These are phyloP conservation scores for Hoplodrina ambigua DNA, from an alignment of 2,888 invertebrate species.

Conservation along the genomic window DNA sequence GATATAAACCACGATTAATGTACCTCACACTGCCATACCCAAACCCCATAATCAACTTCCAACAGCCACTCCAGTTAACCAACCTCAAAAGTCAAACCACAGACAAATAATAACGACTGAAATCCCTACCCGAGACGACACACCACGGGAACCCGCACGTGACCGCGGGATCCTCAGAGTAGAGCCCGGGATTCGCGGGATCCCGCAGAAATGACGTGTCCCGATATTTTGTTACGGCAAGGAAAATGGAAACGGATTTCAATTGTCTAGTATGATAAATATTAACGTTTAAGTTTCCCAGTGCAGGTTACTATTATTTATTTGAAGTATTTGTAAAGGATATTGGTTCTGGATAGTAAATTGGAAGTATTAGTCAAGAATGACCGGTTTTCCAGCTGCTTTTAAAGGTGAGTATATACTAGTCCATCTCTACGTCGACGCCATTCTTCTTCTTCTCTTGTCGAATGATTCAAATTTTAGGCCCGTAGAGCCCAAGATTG, in stretches of 20 bases:
- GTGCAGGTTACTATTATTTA: constrained; percentile 30
- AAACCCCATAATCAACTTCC: constrained; percentile 1
- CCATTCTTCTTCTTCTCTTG: no score
- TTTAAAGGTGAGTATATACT: no score
- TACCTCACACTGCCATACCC: not conserved
- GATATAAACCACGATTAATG: no score
- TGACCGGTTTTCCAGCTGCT: not conserved
- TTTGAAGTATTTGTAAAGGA: constrained; percentile 29
- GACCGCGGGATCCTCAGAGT: constrained; percentile 52
- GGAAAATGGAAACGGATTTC: constrained; percentile 61
- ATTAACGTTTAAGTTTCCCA: constrained; percentile 45
- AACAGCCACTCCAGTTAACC: not conserved
- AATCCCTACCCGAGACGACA: constrained; percentile 41
- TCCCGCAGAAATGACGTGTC: constrained; percentile 62
- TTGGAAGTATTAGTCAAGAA: constrained; percentile 15
- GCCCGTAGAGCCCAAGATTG: no score
- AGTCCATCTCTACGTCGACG: no score
- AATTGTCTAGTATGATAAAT: constrained; percentile 58
- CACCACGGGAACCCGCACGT: constrained; percentile 56
- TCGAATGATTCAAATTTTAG: no score
- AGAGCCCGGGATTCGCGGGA: constrained; percentile 54
- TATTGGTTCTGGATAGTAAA: constrained; percentile 34
- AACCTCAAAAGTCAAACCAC: constrained; percentile 35
- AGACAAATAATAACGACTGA: constrained; percentile 49
- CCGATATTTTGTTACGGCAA: constrained; percentile 62